These are phyloP conservation scores for Lathronympha strigana DNA, from an alignment of 2,888 invertebrate genomes.

Conservation along the genomic window DNA sequence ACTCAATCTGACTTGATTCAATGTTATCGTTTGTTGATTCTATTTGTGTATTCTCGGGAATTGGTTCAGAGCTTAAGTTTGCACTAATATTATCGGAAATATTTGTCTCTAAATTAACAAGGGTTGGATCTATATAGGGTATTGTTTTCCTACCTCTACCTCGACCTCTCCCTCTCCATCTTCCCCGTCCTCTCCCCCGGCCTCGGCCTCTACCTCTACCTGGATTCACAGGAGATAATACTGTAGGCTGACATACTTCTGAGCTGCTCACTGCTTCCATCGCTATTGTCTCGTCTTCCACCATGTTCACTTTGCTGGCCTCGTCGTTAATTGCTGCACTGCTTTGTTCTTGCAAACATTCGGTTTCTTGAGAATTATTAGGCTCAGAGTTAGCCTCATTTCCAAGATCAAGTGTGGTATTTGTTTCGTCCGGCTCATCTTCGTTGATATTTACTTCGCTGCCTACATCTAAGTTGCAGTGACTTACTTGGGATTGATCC, in stretches of 20 bases:
- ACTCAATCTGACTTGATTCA: neutral
- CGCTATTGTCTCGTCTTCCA: slow-evolving; percentile 2
- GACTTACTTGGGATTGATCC: slow-evolving; percentile 43
- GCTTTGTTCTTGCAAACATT: slow-evolving; percentile 4
- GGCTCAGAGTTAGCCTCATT: slow-evolving; percentile 29
- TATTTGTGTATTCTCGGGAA: slow-evolving; percentile 6
- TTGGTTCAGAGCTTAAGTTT: neutral
- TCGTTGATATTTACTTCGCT: slow-evolving; percentile 38
- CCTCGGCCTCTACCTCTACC: slow-evolving; percentile 21
- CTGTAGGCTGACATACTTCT: slow-evolving; percentile 12
- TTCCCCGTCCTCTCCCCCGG: slow-evolving; percentile 25
- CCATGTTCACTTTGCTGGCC: slow-evolving; percentile 15
- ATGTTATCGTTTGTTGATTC: neutral
- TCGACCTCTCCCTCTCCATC: slow-evolving; percentile 23
- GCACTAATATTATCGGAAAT: neutral
- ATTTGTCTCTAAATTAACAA: slow-evolving; percentile 1
- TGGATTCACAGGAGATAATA: neutral
- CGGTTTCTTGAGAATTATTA: slow-evolving; percentile 10
- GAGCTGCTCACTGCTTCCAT: slow-evolving; percentile 29
- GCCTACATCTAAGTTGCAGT: slow-evolving; percentile 31
- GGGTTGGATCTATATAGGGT: neutral
- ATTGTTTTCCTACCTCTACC: slow-evolving; percentile 12
- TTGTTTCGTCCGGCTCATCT: slow-evolving; percentile 20
- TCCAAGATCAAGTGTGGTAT: slow-evolving; percentile 6
- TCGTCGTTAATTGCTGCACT: neutral